Conservation (phyloP, 2,113 vertebrate genomes). For the Petromus typicus region DNA sequence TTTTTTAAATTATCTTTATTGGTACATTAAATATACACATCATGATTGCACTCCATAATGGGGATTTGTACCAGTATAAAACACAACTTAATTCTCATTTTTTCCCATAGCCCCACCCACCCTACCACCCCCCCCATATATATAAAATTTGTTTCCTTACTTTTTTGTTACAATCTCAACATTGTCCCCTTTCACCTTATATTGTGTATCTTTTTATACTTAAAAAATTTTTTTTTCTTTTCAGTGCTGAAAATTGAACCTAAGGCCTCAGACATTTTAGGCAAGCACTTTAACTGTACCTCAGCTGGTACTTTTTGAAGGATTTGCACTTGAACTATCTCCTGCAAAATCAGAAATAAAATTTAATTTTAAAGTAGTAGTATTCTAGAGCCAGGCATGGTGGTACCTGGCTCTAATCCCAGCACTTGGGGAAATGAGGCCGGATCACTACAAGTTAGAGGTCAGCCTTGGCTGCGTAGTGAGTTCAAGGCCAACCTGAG, state of each 20-base stretch:
- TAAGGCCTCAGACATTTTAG: neutral
- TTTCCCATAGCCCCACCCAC: too few relatives aligned
- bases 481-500: neutral
- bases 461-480: neutral
- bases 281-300: neutral
- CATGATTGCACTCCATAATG: too few relatives aligned
- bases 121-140: too few relatives aligned
- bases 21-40: too few relatives aligned
- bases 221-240: too few relatives aligned
- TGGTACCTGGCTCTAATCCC: neutral
- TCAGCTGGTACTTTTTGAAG: neutral
- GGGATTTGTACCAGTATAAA: too few relatives aligned
- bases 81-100: too few relatives aligned
- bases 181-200: too few relatives aligned
- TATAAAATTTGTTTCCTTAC: too few relatives aligned
- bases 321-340: neutral
- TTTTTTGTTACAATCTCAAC: too few relatives aligned
- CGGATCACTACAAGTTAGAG: neutral
- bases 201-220: neutral
- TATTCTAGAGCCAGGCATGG: neutral
- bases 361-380: neutral
- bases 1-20: too few relatives aligned
- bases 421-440: neutral
- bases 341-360: slow-evolving; percentile 34
- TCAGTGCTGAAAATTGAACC: neutral